Evolutionary conservation across 2,888 invertebrate species (phyloP), one percentile per base, ranked within the genome.

Genomic region (Synanthedon vespiformis): DNA sequence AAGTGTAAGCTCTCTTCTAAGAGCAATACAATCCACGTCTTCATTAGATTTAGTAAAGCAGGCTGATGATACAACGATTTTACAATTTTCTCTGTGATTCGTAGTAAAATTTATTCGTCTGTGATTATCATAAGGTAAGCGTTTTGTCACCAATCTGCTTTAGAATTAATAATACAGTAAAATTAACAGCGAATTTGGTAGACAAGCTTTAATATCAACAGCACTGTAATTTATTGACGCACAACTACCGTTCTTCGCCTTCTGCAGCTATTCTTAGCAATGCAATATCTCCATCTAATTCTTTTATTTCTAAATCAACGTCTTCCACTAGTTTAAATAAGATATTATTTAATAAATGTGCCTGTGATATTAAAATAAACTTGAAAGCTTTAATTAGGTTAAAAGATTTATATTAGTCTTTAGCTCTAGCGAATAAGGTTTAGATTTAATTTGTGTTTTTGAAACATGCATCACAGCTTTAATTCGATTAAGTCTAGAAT

Each of bases 171-270:
- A 68, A 55, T 69, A 74, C 77, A 72, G 68, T 65, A 63, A 73
- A 74, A 79, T 74, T 80, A 68, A 72, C 74, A 68, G 63, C 77
- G 74, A 79, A 80, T 85, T 86, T 87, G 87, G 87, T 87, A 87
- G 80, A 82, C 84, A 87, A 34, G 87, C 87, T 87, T 87, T 87
- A 87, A 84, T 69, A 69, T 68, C 60, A 62, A 71, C 74, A 74
- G 85, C 86, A 87, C 86, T 86, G 85, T 85, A 83, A 76, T 79
- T 12, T 50, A 50, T 40, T 12, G 14, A 27, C 50, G 50, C 50
- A 50, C 50, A 8, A 50, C 50, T 50, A n/a, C 13, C 61, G 59
- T 61, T 57, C 68, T 61, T 62, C 57, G 10, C 6, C n/a, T 50
- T 48, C 13, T 16, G 6, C 14, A 11, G 48, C 13, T 16, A 18